Conservation (phyloP, 2,113 vertebrate genomes). For the Datnioides undecimradiatus region DNA sequence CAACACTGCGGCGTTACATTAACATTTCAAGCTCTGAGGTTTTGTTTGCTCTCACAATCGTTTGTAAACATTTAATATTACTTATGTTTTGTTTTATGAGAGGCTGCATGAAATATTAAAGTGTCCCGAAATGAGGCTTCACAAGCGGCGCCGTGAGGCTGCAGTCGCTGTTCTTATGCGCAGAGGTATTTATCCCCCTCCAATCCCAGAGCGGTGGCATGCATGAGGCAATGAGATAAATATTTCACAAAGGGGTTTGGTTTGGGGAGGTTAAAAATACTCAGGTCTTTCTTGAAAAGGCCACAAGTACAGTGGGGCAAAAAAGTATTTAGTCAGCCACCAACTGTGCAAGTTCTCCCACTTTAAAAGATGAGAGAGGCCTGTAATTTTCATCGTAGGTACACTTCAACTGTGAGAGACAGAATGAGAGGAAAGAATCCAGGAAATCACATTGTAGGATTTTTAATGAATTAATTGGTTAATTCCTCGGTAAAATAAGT, state of each 20-base stretch:
- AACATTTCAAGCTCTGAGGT: conserved; percentile 6
- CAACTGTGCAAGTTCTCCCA: no score
- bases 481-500: no score
- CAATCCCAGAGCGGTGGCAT: conserved; percentile 15
- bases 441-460: no score
- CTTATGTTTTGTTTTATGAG: conserved; percentile 30
- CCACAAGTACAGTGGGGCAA: no score
- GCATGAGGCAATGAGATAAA: conserved; percentile 43
- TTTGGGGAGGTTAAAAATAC: no score
- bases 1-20: neutral
- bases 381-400: no score
- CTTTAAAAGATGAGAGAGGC: no score
- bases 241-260: conserved; percentile 44
- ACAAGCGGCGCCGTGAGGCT: conserved; percentile 44
- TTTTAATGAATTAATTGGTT: no score
- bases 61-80: conserved; percentile 48
- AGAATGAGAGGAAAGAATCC: no score
- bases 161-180: conserved; percentile 20
- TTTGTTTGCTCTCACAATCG: conserved; percentile 36
- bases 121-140: conserved; percentile 32
- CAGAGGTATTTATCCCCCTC: conserved; percentile 28
- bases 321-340: no score
- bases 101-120: conserved; percentile 64
- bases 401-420: no score
- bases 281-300: no score